Conservation (phyloP, 2,797 vertebrate species). For the Cetoscarus ocellatus region DNA sequence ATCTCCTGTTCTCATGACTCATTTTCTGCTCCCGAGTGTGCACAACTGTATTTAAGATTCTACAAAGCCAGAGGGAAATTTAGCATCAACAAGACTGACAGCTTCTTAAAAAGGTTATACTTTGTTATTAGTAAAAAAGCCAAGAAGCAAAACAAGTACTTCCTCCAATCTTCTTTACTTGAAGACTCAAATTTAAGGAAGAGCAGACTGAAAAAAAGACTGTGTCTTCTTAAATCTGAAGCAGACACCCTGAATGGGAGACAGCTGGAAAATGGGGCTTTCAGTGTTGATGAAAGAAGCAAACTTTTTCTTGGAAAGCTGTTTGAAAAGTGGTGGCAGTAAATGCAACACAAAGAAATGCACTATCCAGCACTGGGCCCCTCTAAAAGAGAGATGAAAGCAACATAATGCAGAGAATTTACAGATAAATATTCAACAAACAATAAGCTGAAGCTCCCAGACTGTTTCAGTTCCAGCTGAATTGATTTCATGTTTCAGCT, state of each 20-base stretch:
- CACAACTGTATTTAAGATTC: slow-evolving; percentile 24
- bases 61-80: slow-evolving; percentile 20
- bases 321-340: slow-evolving; percentile 27
- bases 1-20: slow-evolving; percentile 43
- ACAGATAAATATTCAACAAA: neutral
- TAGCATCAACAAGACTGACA: slow-evolving; percentile 14
- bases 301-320: slow-evolving; percentile 30
- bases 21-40: slow-evolving; percentile 31
- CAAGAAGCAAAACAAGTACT: slow-evolving; percentile 21
- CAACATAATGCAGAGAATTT: neutral
- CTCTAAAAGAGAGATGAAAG: slow-evolving; percentile 4
- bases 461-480: slow-evolving; percentile 5
- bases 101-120: slow-evolving; percentile 16
- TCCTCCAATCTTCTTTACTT: slow-evolving; percentile 19
- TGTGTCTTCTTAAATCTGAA: slow-evolving; percentile 51
- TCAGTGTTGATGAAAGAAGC: slow-evolving; percentile 53
- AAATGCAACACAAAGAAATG: slow-evolving; percentile 11
- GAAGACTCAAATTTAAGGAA: slow-evolving; percentile 22
- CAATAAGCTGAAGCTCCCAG: neutral
- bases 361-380: slow-evolving; percentile 5
- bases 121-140: slow-evolving; percentile 10
- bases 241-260: slow-evolving; percentile 63
- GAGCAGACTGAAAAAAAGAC: slow-evolving; percentile 27
- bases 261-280: slow-evolving; percentile 59
- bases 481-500: slow-evolving; percentile 26